Evolutionary conservation across 1,140 invertebrate species (phyloP).

Genomic region (Trichonephila clavipes): DNA sequence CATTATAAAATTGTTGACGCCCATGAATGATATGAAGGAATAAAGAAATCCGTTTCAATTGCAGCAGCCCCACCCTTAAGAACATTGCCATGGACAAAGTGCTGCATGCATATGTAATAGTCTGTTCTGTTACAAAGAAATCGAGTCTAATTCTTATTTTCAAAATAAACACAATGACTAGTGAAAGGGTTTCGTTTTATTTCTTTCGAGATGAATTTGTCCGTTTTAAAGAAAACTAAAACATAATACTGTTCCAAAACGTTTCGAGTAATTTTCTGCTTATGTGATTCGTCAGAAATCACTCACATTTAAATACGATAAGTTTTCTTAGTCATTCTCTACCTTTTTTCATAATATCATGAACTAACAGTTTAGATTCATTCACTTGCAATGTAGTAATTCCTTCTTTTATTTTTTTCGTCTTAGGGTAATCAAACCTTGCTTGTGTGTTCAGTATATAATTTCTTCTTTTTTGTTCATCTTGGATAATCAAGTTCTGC

Average conservation of each 20-base stretch:
- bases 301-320: neutral
- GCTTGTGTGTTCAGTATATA: too few species aligned
- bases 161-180: neutral
- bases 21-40: conserved; percentile 28
- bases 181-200: neutral
- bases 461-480: too few species aligned
- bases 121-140: neutral
- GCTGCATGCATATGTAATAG: neutral
- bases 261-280: neutral
- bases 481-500: too few species aligned
- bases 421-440: too few species aligned
- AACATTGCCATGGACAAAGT: neutral
- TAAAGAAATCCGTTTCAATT: conserved; percentile 12
- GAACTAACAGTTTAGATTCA: neutral
- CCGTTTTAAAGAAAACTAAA: neutral
- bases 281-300: neutral
- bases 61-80: neutral
- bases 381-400: too few species aligned
- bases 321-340: neutral
- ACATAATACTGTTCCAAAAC: neutral
- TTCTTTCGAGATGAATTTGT: neutral
- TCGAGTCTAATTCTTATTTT: neutral
- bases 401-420: too few species aligned
- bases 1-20: conserved; percentile 31
- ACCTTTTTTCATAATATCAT: neutral